These are phyloP conservation scores for Meloidogyne floridensis DNA, from an alignment of 1,140 invertebrate genomes.

Conservation along the genomic window DNA sequence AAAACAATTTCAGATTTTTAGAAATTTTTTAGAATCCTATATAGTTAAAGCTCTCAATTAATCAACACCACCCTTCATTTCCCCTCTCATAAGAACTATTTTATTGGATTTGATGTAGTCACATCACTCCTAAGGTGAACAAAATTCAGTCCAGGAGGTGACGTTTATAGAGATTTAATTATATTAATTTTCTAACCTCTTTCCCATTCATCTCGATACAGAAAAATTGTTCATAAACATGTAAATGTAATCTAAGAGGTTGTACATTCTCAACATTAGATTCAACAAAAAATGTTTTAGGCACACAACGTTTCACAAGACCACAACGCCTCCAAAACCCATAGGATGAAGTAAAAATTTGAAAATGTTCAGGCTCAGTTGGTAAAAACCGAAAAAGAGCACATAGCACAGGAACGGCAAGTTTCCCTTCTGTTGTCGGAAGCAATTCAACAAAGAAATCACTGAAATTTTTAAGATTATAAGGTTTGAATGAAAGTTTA, in stretches of 20 bases:
- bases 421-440: neutral
- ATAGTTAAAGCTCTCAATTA: too few relatives aligned
- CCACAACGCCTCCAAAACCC: slow-evolving; percentile 18
- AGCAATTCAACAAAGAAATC: slow-evolving; percentile 26
- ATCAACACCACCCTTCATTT: too few relatives aligned
- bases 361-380: neutral
- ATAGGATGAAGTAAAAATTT: slow-evolving; percentile 21
- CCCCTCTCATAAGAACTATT: too few relatives aligned
- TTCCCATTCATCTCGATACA: slow-evolving; percentile 2
- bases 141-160: too few relatives aligned
- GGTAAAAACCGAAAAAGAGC: slow-evolving; percentile 16
- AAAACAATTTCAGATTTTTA: too few relatives aligned
- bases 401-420: neutral
- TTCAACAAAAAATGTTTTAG: neutral
- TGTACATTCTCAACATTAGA: neutral
- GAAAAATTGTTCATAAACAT: slow-evolving; percentile 5
- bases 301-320: neutral
- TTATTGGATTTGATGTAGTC: too few relatives aligned
- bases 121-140: too few relatives aligned
- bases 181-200: neutral
- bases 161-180: too few relatives aligned
- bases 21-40: too few relatives aligned
- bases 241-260: slow-evolving; percentile 8
- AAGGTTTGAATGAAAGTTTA: too few relatives aligned
- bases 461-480: neutral